Base-by-base conservation (phyloP, 2,797 vertebrate species). In the Chelon auratus region DNA sequence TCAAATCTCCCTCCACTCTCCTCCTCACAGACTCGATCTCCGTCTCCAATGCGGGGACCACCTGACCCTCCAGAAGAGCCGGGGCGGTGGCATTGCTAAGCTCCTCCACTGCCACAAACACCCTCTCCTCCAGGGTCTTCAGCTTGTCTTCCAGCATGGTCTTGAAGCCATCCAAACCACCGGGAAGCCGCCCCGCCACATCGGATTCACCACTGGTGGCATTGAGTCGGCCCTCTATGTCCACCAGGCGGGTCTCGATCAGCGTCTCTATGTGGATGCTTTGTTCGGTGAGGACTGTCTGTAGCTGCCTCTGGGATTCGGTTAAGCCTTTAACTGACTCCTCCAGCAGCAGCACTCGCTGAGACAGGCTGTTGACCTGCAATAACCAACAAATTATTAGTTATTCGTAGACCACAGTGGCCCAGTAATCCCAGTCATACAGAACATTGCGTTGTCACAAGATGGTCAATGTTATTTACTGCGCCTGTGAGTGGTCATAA, bases 41-140 rank as follows among this genome's bases (percentile, higher is more conserved):
- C 0, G 95, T 96, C 78, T 96, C 96, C 75, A 97, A 88, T 0
- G 95, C 83, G 0, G 97, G 96, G 59, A 95, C 94, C 17, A 93
- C 94, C 0, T 95, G 93, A 48, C 97, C 96, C 0, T 97, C 96
- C 33, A 96, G 87, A 5, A 95, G 88, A 0, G 88, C 75, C 0
- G 95, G 93, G 26, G 94, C 72, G 0, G 95, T 95, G 77, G 90
- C 81, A 0, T 95, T 98, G 68, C 93, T 95, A 51, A 95, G 87
- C 89, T 97, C 97, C 76, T 96, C 95, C 0, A 97, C 92, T 0
- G 96, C 93, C 5, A 95, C 94, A 69, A 95, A 92, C 78, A 99
- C 92, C 52, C 95, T 95, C 73, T 97, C 96, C 86, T 99, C 97
- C 33, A 99, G 89, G 24, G 81, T 95, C 91, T 95, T 97, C 71